Conservation (phyloP, 2,797 vertebrate genomes). For the Sphenopsis melanotis region DNA sequence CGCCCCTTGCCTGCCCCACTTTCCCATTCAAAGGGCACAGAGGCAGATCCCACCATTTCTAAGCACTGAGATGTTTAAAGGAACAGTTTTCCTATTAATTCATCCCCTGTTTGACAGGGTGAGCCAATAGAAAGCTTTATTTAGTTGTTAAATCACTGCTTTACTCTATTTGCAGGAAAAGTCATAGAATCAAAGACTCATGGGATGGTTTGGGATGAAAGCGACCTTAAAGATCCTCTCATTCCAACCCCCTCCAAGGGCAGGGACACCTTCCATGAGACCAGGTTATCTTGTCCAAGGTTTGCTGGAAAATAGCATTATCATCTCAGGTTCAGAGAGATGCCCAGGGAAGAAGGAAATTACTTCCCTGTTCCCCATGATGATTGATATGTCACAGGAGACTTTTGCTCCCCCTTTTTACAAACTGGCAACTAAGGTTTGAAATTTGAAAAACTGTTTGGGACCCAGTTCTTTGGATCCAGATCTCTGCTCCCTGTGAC, state of each 20-base stretch:
- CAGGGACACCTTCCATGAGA: background rate
- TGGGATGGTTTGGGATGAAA: background rate
- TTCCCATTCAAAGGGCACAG: background rate
- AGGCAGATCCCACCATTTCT: background rate
- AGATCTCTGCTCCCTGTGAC: background rate
- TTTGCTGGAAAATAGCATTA: background rate
- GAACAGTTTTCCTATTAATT: background rate
- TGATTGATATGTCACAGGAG: background rate
- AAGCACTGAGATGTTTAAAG: background rate
- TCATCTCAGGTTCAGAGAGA: fast-evolving
- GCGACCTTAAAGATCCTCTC: background rate
- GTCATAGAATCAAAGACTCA: background rate
- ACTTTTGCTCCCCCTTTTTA: background rate
- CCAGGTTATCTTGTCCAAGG: background rate
- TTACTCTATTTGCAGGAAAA: background rate
- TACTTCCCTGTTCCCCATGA: fast-evolving
- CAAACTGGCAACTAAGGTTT: background rate
- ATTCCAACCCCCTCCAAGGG: background rate
- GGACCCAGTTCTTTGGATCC: background rate
- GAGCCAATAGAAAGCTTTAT: background rate
- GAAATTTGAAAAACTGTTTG: background rate
- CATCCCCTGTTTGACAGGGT: background rate
- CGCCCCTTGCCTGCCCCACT: background rate
- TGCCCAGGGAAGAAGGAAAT: background rate
- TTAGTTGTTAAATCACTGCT: background rate